A percentile compares a stretch with the other conserved stretches of the same genome.
These are phyloP conservation scores for Cydia amplana DNA, from an alignment of 1,140 invertebrate species.

Conservation along the genomic window DNA sequence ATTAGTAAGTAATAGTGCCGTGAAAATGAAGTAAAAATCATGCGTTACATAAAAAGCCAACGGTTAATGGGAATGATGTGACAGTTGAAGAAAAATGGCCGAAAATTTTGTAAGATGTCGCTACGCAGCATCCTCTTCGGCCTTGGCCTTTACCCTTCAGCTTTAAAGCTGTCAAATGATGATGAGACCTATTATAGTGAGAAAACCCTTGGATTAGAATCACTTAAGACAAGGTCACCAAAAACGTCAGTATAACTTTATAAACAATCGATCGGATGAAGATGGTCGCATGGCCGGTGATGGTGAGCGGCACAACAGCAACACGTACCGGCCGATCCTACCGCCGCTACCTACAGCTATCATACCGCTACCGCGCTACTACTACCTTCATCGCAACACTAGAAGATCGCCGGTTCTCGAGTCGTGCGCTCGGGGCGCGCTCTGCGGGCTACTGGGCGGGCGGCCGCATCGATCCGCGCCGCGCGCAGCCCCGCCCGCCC, in stretches of 20 bases:
- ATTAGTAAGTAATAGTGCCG: background rate
- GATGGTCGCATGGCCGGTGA: slow-evolving; percentile 16
- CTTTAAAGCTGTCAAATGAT: background rate
- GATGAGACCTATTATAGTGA: background rate
- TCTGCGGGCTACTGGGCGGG: slow-evolving; percentile 42
- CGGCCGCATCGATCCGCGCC: slow-evolving; percentile 38
- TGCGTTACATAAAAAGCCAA: slow-evolving; percentile 12
- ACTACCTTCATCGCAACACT: slow-evolving; percentile 75
- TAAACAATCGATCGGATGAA: slow-evolving; percentile 31
- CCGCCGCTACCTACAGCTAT: slow-evolving; percentile 63
- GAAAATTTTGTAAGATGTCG: slow-evolving; percentile 24
- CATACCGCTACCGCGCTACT: slow-evolving; percentile 69
- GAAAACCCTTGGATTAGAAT: background rate
- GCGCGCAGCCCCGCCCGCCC: slow-evolving; percentile 33
- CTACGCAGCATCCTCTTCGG: slow-evolving; percentile 9
- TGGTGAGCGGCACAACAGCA: slow-evolving; percentile 43
- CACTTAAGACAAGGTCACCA: slow-evolving; percentile 23
- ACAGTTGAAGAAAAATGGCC: slow-evolving; percentile 18
- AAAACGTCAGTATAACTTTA: slow-evolving; percentile 1
- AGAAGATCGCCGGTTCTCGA: slow-evolving; percentile 36
- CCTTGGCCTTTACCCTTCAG: background rate
- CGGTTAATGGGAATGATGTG: slow-evolving; percentile 4
- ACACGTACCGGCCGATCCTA: slow-evolving; percentile 61
- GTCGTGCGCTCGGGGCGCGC: slow-evolving; percentile 45
- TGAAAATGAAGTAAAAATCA: slow-evolving; percentile 3